Evolutionary conservation across 2,888 invertebrate species (phyloP).

Genomic region (Xestia xanthographa): DNA sequence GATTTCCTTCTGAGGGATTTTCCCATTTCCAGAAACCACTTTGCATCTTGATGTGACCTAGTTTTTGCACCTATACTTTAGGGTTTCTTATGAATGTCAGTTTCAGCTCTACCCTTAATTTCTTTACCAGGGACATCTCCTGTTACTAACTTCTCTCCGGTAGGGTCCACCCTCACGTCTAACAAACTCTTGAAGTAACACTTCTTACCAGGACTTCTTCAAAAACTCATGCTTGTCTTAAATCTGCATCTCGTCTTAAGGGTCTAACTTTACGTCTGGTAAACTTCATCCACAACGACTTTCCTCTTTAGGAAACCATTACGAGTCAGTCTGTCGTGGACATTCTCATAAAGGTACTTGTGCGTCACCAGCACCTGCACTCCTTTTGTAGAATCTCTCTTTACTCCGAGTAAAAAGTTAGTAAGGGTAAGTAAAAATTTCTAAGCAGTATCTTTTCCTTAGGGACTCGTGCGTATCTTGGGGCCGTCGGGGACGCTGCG

Average conservation of each 20-base stretch:
- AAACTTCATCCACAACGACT: background rate
- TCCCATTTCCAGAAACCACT: background rate
- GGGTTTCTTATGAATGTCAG: background rate
- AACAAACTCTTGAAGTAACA: background rate
- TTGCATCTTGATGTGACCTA: background rate
- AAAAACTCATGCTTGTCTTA: background rate
- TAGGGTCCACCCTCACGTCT: background rate
- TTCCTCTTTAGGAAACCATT: background rate
- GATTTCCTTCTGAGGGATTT: background rate
- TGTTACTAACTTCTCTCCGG: background rate
- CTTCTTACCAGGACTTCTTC: background rate
- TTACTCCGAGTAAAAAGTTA: background rate
- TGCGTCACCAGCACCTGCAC: background rate
- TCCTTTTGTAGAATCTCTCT: background rate
- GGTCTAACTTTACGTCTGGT: background rate
- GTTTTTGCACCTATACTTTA: background rate
- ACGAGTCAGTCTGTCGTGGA: background rate
- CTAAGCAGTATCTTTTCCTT: slow-evolving; percentile 22
- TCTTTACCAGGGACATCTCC: background rate
- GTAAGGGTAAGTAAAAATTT: background rate
- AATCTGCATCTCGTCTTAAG: background rate
- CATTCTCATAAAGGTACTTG: background rate
- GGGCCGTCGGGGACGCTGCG: slow-evolving; percentile 76
- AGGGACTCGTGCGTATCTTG: slow-evolving; percentile 86
- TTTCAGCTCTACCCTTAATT: background rate